Base-by-base conservation (phyloP, 2,888 invertebrate genomes). In the Clanis bilineata region DNA sequence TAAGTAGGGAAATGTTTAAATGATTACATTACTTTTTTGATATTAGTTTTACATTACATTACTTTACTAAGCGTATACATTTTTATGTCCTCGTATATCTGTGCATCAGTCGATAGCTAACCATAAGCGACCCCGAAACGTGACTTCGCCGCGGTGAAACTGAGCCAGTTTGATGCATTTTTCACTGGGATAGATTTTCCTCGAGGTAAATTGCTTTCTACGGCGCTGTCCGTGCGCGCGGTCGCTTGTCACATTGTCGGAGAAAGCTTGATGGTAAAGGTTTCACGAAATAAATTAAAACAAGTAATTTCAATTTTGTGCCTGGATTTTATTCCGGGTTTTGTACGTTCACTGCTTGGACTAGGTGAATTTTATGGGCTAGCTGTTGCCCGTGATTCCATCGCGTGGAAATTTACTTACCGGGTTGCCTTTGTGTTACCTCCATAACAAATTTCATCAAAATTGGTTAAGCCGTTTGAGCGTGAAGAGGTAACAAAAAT, bases 111-210 rank as follows among this genome's bases (percentile, higher is more conserved):
- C 76, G 72, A 80, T 84, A 78, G 74, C 77, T 83, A 79, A 74
- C 75, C 76, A 73, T 79, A 78, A 76, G 74, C 77, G 80, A 83
- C 79, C 79, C 73, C 72, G 73, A 76, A 82, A 88, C 88, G 88
- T 89, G 88, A 88, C 86, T 87, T 81, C 82, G 74, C 67, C 73
- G 69, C 57, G 62, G 67, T 60, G 56, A 81, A 79, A 78, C 77
- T 74, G 72, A 67, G 71, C 71, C 61, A 68, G 64, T 70, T 72
- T 66, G 65, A 73, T 80, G 79, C 78, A 83, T 88, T 86, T 89
- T 86, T 83, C 80, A 79, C 75, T 38, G 72, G 71, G 79, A 82
- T 78, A 76, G 80, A 83, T 83, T 84, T 82, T 75, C 65, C 72
- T 69, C 71, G 66, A 69, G 76, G 77, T 77, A 81, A 85, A 82